Conservation (phyloP, 1,140 invertebrate species). For the Drosophila baimaii region DNA sequence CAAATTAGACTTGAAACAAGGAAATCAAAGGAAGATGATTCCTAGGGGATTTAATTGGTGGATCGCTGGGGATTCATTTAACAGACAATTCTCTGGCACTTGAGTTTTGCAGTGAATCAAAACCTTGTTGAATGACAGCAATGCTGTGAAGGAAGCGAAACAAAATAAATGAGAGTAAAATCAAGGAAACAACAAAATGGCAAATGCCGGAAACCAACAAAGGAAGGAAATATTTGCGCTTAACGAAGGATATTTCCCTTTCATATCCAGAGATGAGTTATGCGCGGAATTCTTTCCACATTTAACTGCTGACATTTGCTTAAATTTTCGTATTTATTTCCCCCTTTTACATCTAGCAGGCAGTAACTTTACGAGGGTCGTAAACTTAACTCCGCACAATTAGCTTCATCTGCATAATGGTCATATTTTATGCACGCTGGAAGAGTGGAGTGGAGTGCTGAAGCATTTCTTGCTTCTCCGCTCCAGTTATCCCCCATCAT, state of each 20-base stretch:
- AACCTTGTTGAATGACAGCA: constrained; percentile 11
- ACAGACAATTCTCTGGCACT: constrained; percentile 5
- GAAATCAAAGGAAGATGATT: not conserved
- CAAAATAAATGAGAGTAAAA: not conserved
- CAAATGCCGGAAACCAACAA: not conserved
- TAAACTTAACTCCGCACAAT: constrained; percentile 48
- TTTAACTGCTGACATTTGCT: constrained; percentile 22
- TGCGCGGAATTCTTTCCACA: not conserved
- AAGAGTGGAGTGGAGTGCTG: constrained; percentile 26
- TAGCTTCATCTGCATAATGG: constrained; percentile 57
- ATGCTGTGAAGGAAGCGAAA: not conserved
- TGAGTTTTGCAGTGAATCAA: constrained; percentile 9
- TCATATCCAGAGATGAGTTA: not conserved
- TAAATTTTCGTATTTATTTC: constrained; percentile 25
- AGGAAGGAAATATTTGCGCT: constrained; percentile 19
- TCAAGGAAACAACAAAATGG: not conserved
- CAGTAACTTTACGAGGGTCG: constrained; percentile 36
- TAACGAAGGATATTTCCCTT: constrained; percentile 17
- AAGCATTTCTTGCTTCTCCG: constrained; percentile 11
- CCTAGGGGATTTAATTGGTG: constrained; percentile 5
- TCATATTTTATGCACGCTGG: constrained; percentile 37
- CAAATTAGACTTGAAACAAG: constrained; percentile 21
- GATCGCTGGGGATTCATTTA: not conserved
- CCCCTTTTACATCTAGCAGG: not conserved
- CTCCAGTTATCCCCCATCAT: constrained; percentile 30